A percentile compares a stretch with the other conserved stretches of the same genome.
Evolutionary conservation across 2,113 vertebrate genomes (phyloP).

Genomic region (Brachyhypopomus occidentalis): DNA sequence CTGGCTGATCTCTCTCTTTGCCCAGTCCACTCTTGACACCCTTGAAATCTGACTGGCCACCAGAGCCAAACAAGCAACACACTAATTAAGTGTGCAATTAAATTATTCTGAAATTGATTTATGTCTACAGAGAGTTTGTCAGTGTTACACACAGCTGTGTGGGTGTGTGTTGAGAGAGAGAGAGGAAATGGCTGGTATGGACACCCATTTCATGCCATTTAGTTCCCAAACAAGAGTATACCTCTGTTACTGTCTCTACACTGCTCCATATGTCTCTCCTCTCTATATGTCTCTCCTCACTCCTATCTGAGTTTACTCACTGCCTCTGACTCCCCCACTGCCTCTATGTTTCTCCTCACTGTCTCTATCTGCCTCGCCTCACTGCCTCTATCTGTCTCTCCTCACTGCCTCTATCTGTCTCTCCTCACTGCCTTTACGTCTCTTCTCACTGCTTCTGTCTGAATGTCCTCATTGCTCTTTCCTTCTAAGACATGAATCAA

Average conservation of each 20-base stretch:
- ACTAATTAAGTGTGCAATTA: slow-evolving; percentile 71
- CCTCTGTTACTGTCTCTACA: slow-evolving; percentile 39
- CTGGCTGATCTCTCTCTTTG: not conserved
- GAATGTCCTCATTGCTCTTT: too few relatives aligned
- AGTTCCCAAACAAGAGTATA: slow-evolving; percentile 60
- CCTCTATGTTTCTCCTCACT: too few relatives aligned
- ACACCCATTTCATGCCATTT: slow-evolving; percentile 66
- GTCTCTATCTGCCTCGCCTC: slow-evolving; percentile 7
- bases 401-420: slow-evolving; percentile 5
- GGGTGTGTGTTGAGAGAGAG: slow-evolving; percentile 46
- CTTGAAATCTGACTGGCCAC: slow-evolving; percentile 49
- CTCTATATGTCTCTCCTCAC: too few relatives aligned
- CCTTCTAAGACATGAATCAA: too few relatives aligned
- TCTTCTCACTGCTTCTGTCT: not conserved
- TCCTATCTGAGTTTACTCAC: not conserved
- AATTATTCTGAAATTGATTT: slow-evolving; percentile 68
- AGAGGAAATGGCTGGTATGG: slow-evolving; percentile 45
- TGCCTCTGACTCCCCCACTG: too few relatives aligned
- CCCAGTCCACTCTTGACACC: slow-evolving; percentile 36
- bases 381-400: slow-evolving; percentile 8
- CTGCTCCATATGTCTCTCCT: not conserved
- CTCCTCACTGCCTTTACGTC: slow-evolving; percentile 2
- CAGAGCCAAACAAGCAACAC: slow-evolving; percentile 60
- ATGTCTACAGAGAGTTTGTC: slow-evolving; percentile 35
- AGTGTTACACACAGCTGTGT: not conserved